Evolutionary conservation across 2,113 vertebrate species (phyloP), one percentile per base, ranked within the genome.

Genomic region (Ceyx melanurus): DNA sequence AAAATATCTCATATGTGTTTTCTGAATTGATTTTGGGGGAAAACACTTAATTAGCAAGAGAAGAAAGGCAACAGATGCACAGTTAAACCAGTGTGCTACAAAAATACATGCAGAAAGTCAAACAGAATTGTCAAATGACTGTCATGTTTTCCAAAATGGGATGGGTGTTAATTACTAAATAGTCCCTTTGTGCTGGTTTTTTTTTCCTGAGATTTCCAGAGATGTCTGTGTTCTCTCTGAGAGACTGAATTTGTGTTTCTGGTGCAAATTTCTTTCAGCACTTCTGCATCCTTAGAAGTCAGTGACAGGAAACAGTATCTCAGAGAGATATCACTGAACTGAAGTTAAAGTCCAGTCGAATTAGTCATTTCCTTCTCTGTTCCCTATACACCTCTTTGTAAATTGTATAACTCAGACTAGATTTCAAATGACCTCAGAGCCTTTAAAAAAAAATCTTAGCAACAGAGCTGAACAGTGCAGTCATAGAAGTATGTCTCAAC

Each of bases 351-450:
- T 84, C 58, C 86, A 85, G 48, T 31, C 20, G 72, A 92, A 64
- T 92, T 77, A 87, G 51, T 85, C 10, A 92, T 80, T 79, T 93
- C 67, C 82, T 89, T 74, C 28, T 48, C 56, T 66, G 35, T 56
- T 86, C 51, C 43, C 71, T 71, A 10, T 48, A 48, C 25, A 85
- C 3, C 5, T 2, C 4, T 31, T 87, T 77, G 71, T 23, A 80
- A 70, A 76, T 15, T 67, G 17, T 43, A 10, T 42, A 42, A 25
- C 25, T 93, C 25, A 82, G 26, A 20, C 23, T 77, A 64, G 43
- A 19, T 86, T 89, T 89, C 67, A 82, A 86, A 45, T 56, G 2
- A 87, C n/a, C 74, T 82, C 45, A 85, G 62, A 82, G 28, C 17
- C 31, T 85, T 82, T 79, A 80, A 90, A 88, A 86, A 88, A 86